Base-by-base conservation (phyloP, 1,140 invertebrate species). In the Micrasema minimum region DNA sequence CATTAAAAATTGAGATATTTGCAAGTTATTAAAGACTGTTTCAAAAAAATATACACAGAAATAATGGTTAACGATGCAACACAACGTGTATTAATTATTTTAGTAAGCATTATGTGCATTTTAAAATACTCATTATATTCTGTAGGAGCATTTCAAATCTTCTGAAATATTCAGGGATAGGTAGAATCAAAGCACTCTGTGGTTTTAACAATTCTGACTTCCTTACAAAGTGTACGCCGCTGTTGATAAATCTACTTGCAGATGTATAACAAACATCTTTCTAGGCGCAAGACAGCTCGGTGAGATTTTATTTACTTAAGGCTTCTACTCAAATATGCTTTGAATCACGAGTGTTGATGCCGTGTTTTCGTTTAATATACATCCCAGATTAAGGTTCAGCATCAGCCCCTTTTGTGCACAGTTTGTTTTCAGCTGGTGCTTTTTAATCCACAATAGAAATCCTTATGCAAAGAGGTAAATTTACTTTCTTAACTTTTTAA, bases 331-430 rank as follows among this genome's bases (percentile, higher is more conserved):
- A 74, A 74, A 74, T 74, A 74, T 74, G 72, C 72, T 74, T 74
- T 74, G 72, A 74, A 74, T 74, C 69, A 74, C 59, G 57, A 74
- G 72, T 74, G 72, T 74, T 74, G 72, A 74, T 74, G 72, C 69
- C 57, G 62, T 45, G 69, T 66, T 74, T 57, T 74, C 72, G 69
- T 68, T 71, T 74, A 71, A 71, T 71, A 74, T 71, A 74, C 64
- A 74, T 71, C 72, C 55, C 12, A 26, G 69, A n/a, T 62, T 62
- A 43, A 22, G 37, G 18, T 22, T 41, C 38, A 57, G n/a, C 18
- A 9, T 50, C 26, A n/a, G 53, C 6, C 53, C 37, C 53, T 38
- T 57, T 23, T 11, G 20, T 11, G 57, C 41, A 62, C 57, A 45
- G 45, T 62, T 62, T 62, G 38, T 43, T 62, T 62, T 43, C n/a